Evolutionary conservation across 2,113 vertebrate species (phyloP).

Genomic region (Platanista minor): DNA sequence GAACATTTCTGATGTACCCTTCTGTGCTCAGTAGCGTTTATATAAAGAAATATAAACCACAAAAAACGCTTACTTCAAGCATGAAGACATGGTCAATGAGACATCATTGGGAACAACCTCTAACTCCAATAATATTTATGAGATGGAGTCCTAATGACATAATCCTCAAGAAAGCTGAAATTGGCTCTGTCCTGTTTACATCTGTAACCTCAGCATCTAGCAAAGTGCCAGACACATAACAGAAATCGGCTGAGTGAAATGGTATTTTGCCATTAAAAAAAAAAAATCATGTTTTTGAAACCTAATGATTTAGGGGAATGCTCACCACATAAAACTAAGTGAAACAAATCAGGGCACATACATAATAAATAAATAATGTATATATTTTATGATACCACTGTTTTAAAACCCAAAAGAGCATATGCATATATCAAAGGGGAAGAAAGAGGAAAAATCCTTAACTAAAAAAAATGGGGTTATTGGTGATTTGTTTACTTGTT

Average conservation of each 20-base stretch:
- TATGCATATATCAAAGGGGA: neutral
- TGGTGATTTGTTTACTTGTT: neutral
- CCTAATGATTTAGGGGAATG: neutral
- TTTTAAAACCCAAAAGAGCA: neutral
- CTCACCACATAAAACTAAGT: neutral
- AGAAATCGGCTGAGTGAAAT: slow-evolving; percentile 12
- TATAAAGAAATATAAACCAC: neutral
- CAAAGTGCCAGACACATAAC: neutral
- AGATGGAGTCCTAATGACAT: neutral
- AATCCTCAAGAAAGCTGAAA: neutral
- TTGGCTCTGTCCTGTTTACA: neutral
- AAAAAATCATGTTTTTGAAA: slow-evolving; percentile 29
- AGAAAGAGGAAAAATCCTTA: neutral
- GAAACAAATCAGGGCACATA: neutral
- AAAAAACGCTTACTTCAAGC: neutral
- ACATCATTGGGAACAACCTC: neutral
- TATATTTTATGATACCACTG: neutral
- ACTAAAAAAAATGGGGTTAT: neutral
- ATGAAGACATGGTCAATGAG: neutral
- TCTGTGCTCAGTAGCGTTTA: neutral
- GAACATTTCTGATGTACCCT: neutral
- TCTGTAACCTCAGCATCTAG: neutral
- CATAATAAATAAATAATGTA: neutral
- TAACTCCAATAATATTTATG: neutral
- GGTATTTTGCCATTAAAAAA: slow-evolving; percentile 10